Percentiles rank a stretch among this genome's conserved stretches.
phyloP scores from a whole-genome alignment of 2,888 invertebrate genomes.

The Papilio protenor region DNA sequence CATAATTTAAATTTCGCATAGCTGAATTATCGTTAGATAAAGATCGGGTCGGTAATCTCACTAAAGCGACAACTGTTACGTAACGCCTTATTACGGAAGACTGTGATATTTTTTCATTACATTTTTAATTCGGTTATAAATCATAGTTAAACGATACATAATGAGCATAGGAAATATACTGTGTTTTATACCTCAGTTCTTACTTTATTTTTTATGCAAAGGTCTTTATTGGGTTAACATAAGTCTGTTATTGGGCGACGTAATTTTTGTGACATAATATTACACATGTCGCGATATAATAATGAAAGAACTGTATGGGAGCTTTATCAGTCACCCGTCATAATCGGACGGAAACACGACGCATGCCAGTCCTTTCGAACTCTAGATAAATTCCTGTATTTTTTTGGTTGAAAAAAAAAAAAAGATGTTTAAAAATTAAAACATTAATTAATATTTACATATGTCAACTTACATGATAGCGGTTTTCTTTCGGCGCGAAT shows the following conservation, averaged over 20 bases:
- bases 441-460: too few species aligned
- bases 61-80: constrained; percentile 13
- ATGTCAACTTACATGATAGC: too few species aligned
- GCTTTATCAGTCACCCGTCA: neutral
- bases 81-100: constrained; percentile 22
- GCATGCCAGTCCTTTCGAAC: neutral
- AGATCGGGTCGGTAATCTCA: constrained; percentile 22
- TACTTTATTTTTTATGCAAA: too few species aligned
- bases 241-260: neutral
- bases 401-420: too few species aligned
- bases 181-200: neutral
- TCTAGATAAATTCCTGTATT: neutral
- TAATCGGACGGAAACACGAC: constrained; percentile 7
- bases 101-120: neutral
- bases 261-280: neutral
- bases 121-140: neutral
- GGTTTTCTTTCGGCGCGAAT: neutral
- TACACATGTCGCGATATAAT: neutral
- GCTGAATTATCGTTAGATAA: constrained; percentile 9
- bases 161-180: neutral
- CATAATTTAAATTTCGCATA: constrained; percentile 15
- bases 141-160: neutral
- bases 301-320: neutral
- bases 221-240: too few species aligned
- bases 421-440: too few species aligned